A percentile compares a stretch with the other conserved stretches of the same genome.
These are phyloP conservation scores for Carcina quercana DNA, from an alignment of 2,888 invertebrate genomes.

Conservation along the genomic window DNA sequence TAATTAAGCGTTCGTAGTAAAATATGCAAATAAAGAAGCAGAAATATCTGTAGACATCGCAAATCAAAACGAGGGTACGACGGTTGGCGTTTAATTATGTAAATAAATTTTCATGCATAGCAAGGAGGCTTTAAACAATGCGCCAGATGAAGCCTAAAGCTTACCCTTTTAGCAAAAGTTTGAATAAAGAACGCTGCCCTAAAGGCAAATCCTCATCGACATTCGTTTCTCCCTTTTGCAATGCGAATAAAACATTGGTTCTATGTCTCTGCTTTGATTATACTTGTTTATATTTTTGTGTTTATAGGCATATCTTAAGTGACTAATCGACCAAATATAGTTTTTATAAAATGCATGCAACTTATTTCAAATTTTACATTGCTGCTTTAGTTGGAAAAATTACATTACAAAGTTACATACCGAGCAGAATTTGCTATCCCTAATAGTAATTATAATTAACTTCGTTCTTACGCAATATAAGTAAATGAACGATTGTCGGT, in stretches of 20 bases:
- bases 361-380: no score
- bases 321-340: no score
- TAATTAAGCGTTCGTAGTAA: constrained; percentile 45
- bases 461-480: no score
- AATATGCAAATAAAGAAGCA: constrained; percentile 57
- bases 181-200: constrained; percentile 52
- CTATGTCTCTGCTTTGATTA: no score
- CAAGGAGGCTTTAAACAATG: constrained; percentile 62
- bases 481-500: no score
- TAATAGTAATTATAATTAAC: no score
- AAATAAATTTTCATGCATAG: constrained; percentile 68
- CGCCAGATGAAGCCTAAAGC: constrained; percentile 51
- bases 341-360: no score
- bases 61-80: constrained; percentile 58
- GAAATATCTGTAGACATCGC: constrained; percentile 60
- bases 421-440: no score
- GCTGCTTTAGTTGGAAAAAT: no score
- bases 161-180: constrained; percentile 53
- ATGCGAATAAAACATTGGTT: no score
- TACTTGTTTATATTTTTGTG: background rate
- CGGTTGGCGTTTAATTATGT: constrained; percentile 65
- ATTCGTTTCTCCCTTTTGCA: constrained; percentile 31
- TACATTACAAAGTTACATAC: no score
- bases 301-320: constrained; percentile 8
- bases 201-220: constrained; percentile 39